Percentiles rank a stretch among this genome's conserved stretches.
phyloP scores from a whole-genome alignment of 1,140 invertebrate genomes.

The Lethrus apterus region DNA sequence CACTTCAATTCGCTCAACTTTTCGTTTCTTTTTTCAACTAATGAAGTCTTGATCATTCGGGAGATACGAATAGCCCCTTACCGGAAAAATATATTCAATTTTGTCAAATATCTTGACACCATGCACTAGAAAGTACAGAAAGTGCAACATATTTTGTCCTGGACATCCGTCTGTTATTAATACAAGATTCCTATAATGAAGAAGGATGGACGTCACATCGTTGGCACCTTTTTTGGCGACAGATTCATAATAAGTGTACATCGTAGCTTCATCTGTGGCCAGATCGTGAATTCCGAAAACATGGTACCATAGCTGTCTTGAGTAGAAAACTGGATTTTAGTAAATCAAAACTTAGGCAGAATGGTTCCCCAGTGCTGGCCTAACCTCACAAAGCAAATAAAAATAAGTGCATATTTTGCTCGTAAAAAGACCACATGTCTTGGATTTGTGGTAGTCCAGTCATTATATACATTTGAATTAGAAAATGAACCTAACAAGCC shows the following conservation, averaged over 20 bases:
- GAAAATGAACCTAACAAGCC: no score
- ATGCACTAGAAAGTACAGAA: not conserved
- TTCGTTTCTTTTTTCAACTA: not conserved
- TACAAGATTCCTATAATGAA: no score
- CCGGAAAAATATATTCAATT: conserved; percentile 4
- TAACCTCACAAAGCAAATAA: no score
- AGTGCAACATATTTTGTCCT: conserved; percentile 6
- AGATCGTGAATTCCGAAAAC: conserved; percentile 12
- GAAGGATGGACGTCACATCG: conserved; percentile 7
- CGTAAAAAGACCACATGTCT: no score
- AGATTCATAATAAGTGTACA: conserved; percentile 7
- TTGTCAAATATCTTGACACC: no score
- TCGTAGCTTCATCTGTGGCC: conserved; percentile 1
- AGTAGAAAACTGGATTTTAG: conserved; percentile 4
- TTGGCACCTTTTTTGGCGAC: conserved; percentile 4
- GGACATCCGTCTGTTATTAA: not conserved
- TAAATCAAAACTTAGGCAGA: no score
- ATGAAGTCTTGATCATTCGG: conserved; percentile 3
- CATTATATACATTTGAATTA: no score
- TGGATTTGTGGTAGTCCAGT: no score
- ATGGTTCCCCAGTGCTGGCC: no score
- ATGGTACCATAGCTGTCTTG: conserved; percentile 9
- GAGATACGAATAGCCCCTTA: not conserved
- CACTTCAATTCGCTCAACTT: no score
- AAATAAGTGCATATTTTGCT: no score